Percentiles rank a stretch among this genome's conserved stretches.
Evolutionary conservation across 2,113 vertebrate genomes (phyloP).

Genomic region (Chloropsis hardwickii): DNA sequence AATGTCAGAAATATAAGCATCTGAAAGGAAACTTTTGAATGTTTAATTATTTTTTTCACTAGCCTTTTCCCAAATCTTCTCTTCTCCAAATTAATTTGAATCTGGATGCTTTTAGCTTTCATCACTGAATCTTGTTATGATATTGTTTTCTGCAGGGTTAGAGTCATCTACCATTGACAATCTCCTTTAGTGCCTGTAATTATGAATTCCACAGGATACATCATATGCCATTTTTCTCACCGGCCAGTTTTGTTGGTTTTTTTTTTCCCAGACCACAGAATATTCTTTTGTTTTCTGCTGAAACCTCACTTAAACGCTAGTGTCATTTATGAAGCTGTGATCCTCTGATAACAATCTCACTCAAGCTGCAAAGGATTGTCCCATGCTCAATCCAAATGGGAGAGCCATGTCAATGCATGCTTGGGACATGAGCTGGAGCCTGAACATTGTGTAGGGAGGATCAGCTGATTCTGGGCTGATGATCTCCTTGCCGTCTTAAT

Average conservation of each 20-base stretch:
- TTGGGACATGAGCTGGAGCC: background rate
- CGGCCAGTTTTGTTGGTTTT: background rate
- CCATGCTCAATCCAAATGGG: background rate
- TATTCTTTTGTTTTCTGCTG: background rate
- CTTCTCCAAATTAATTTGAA: background rate
- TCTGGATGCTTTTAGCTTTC: background rate
- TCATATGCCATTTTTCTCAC: background rate
- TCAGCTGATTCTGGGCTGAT: background rate
- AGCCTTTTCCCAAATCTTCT: background rate
- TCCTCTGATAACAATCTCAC: background rate
- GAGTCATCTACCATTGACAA: background rate
- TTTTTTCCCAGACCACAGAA: background rate
- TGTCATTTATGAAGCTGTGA: background rate
- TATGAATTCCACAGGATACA: background rate
- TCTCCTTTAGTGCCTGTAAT: background rate
- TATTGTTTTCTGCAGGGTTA: background rate
- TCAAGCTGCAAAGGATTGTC: background rate
- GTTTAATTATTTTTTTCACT: background rate
- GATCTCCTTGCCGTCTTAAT: background rate
- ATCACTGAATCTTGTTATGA: background rate
- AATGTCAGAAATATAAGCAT: background rate
- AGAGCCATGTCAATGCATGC: background rate
- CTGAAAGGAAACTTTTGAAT: background rate
- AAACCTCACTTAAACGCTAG: background rate
- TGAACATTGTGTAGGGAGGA: background rate